phyloP scores from a whole-genome alignment of 1,140 invertebrate species.

The Zaprionus lachaisei region DNA sequence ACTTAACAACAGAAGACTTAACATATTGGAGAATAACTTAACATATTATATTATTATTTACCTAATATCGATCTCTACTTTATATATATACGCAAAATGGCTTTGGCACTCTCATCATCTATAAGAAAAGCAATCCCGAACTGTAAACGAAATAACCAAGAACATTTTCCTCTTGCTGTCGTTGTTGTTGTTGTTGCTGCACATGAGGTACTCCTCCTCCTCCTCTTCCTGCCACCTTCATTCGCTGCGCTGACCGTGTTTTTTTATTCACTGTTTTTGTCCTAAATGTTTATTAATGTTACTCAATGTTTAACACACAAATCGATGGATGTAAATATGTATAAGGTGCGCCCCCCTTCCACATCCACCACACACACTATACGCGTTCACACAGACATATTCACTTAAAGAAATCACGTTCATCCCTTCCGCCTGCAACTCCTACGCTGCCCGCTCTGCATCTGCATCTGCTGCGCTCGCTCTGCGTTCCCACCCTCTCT shows the following conservation, averaged over 20 bases:
- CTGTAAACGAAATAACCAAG: neutral
- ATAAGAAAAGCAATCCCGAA: conserved; percentile 2
- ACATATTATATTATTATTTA: neutral
- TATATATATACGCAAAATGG: conserved; percentile 3
- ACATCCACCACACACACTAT: neutral
- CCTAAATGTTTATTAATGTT: conserved; percentile 2
- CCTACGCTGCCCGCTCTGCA: conserved; percentile 31
- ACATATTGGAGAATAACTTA: no score
- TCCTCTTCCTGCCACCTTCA: neutral
- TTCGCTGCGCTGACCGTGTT: conserved; percentile 3
- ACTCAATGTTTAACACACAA: neutral
- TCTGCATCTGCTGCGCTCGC: conserved; percentile 49
- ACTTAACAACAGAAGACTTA: no score
- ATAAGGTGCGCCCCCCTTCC: neutral
- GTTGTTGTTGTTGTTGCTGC: neutral
- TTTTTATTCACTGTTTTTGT: neutral
- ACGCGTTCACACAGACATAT: conserved; percentile 33
- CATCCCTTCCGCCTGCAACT: conserved; percentile 29
- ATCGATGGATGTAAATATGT: neutral
- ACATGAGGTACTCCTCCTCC: neutral
- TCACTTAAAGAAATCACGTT: conserved; percentile 21
- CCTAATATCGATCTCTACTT: neutral
- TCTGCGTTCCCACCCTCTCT: conserved; percentile 18
- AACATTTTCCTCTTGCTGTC: neutral
- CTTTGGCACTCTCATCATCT: conserved; percentile 2